Evolutionary conservation across 2,888 invertebrate species (phyloP).

Genomic region (Galerucella calmariensis): DNA sequence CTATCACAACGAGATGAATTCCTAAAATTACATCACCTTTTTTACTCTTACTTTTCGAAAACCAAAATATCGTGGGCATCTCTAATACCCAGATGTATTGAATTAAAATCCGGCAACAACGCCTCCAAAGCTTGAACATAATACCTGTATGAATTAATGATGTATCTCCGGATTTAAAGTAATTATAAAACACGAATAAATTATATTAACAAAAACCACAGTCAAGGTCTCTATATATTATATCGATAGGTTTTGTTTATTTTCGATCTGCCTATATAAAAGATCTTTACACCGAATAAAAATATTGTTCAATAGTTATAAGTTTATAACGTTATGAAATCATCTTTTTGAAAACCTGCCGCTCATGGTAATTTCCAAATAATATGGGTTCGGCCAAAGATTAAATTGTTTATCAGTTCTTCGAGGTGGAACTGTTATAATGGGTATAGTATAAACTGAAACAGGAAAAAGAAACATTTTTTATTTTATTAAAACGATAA

Average conservation of each 20-base stretch:
- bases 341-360: background rate
- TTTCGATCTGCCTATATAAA: background rate
- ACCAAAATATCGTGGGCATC: too few species aligned
- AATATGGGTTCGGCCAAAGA: background rate
- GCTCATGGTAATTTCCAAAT: background rate
- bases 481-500: background rate
- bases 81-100: too few species aligned
- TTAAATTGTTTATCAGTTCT: background rate
- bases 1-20: too few species aligned
- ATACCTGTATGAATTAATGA: constrained; percentile 1
- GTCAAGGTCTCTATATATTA: constrained; percentile 13
- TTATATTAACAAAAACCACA: constrained; percentile 11
- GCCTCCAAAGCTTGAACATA: background rate
- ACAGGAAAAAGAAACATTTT: background rate
- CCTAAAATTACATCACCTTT: too few species aligned
- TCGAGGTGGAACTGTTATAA: background rate
- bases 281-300: background rate
- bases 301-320: background rate
- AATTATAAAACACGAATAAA: constrained; percentile 14
- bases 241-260: constrained; percentile 5
- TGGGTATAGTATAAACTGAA: background rate
- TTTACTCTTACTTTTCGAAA: too few species aligned
- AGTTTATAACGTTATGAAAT: constrained; percentile 3
- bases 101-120: background rate
- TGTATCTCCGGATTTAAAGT: constrained; percentile 14